Evolutionary conservation across 2,113 vertebrate species (phyloP).

Genomic region (Rutilus rutilus): DNA sequence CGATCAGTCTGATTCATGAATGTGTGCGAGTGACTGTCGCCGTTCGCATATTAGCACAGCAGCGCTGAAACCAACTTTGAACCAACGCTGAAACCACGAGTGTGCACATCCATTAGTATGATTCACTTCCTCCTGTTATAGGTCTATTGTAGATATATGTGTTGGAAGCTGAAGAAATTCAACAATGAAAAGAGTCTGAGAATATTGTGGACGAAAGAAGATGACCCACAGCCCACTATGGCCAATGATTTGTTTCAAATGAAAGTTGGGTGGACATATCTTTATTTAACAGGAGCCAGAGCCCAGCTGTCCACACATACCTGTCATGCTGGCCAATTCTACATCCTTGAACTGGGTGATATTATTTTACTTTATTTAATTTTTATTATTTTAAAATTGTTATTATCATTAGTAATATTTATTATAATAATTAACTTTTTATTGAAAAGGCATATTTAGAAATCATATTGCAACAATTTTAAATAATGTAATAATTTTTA

Average conservation of each 20-base stretch:
- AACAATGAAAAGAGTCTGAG: not conserved
- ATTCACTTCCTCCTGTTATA: constrained; percentile 27
- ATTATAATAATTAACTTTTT: not conserved
- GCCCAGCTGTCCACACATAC: constrained; percentile 1
- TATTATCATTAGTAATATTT: not conserved
- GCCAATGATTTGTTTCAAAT: not conserved
- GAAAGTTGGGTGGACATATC: not conserved
- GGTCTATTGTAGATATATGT: not conserved
- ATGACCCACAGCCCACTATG: not conserved
- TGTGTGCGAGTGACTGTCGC: constrained; percentile 58
- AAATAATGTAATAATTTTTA: too few relatives aligned
- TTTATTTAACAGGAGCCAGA: constrained; percentile 21
- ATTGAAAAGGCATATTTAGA: too few relatives aligned
- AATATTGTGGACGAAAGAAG: not conserved
- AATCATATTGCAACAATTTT: too few relatives aligned
- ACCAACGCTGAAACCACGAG: constrained; percentile 39
- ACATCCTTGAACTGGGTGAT: not conserved
- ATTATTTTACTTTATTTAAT: not conserved
- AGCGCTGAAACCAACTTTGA: constrained; percentile 29
- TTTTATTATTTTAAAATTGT: not conserved
- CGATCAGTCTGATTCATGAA: constrained; percentile 73
- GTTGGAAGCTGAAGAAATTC: constrained; percentile 5
- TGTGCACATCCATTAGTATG: constrained; percentile 55
- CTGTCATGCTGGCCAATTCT: constrained; percentile 23
- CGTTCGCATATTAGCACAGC: constrained; percentile 57